Conservation (phyloP, 1,140 invertebrate species). For the Cydia splendana region DNA sequence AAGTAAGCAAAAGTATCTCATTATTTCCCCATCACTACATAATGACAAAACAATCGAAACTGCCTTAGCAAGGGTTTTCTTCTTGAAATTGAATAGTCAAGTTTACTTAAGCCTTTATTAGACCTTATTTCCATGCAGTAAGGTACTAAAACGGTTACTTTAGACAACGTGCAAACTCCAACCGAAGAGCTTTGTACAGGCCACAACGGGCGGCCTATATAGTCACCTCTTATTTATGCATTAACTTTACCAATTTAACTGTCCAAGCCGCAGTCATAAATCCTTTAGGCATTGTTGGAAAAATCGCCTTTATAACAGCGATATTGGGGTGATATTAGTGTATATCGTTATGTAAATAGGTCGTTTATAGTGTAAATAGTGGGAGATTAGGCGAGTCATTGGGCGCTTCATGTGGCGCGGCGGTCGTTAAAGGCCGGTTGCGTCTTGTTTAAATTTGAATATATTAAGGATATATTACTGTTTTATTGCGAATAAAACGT, state of each 20-base stretch:
- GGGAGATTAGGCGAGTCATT: constrained; percentile 56
- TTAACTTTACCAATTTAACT: constrained; percentile 73
- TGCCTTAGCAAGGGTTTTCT: constrained; percentile 25
- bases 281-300: constrained; percentile 14
- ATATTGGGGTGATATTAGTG: constrained; percentile 18
- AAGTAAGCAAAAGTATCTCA: neutral
- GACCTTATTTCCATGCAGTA: neutral
- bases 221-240: constrained; percentile 74
- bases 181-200: neutral
- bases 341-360: constrained; percentile 57
- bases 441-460: constrained; percentile 27
- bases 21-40: neutral
- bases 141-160: neutral
- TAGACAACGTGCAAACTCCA: neutral
- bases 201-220: constrained; percentile 48
- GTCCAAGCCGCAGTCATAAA: constrained; percentile 55
- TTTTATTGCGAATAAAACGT: constrained; percentile 21
- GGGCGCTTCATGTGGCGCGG: constrained; percentile 42
- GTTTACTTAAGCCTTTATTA: neutral
- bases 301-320: constrained; percentile 7
- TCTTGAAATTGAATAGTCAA: neutral
- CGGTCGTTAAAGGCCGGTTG: constrained; percentile 31
- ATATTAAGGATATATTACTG: neutral
- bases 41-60: constrained; percentile 36
- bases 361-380: constrained; percentile 51